Evolutionary conservation across 2,113 vertebrate genomes (phyloP), one percentile per base, ranked within the genome.

Genomic region (Tachysurus vachellii): DNA sequence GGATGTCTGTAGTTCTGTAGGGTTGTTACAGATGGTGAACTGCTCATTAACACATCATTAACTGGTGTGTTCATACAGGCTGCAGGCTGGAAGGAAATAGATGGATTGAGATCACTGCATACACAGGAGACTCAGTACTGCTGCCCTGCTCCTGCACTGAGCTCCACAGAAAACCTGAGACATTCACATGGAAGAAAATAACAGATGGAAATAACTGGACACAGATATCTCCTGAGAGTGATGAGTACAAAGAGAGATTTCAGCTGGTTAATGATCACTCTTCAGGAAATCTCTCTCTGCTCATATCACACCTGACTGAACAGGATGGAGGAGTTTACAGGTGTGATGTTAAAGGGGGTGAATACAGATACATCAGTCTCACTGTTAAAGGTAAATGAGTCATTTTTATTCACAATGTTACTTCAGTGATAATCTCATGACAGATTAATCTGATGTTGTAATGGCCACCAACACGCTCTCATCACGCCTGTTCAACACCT

Each of bases 301-400:
- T 86, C 61, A 80, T 80, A 86, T 80, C 76, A 86, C 23, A 80
- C 50, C 75, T 86, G 76, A 86, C 76, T 68, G 26, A 16, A 71
- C 26, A 83, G 42, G 80, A 87, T 53, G n/a, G 10, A 36, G 70
- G 68, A 26, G 0, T 1, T 10, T 87, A 87, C 50, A 28, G 7
- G 42, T 87, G 68, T 71, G 8, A 5, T 19, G n/a, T 17, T 80
- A 36, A 17, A 28, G n/a, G 0, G 19, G 5, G 28, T 31, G n/a
- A 42, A 11, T 42, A 36, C 79, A 80, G 79, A 57, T 0, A 36
- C 17, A 4, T 36, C 28, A 57, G 26, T 9, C 79, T 80, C 54
- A 80, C 4, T 19, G 77, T 80, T 80, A 17, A 73, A 56, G 68
- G 68, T 56, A 68, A n/a, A 70, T 36, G 28, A 70, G 14, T 36